These are phyloP conservation scores for Sebastes steindachneri DNA, from an alignment of 2,797 vertebrate genomes.

Conservation along the genomic window DNA sequence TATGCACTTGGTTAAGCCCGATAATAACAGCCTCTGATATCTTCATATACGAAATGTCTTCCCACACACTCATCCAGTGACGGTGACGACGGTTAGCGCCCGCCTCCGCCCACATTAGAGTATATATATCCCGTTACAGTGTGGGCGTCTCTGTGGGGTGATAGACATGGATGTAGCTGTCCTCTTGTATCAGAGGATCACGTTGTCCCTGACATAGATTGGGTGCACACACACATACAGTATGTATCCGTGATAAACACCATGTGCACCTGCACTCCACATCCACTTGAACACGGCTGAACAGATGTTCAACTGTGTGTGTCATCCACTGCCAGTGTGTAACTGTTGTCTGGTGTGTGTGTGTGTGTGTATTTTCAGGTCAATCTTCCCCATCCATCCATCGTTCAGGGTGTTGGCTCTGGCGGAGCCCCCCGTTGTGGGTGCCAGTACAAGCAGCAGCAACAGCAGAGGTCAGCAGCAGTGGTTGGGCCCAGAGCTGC, in stretches of 20 bases:
- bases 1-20: background rate
- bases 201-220: slow-evolving; percentile 41
- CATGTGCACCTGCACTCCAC: slow-evolving; percentile 18
- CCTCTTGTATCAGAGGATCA: slow-evolving; percentile 56
- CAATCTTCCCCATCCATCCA: slow-evolving; percentile 91
- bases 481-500: slow-evolving; percentile 95
- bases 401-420: slow-evolving; percentile 94
- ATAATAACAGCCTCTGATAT: background rate
- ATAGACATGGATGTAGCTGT: slow-evolving; percentile 72
- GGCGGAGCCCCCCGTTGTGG: slow-evolving; percentile 90
- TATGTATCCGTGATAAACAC: background rate
- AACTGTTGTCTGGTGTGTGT: background rate
- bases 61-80: slow-evolving; percentile 2
- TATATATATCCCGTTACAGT: slow-evolving; percentile 48
- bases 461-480: slow-evolving; percentile 85
- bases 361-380: slow-evolving; percentile 76
- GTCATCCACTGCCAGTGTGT: background rate
- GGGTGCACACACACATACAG: background rate
- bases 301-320: slow-evolving; percentile 16
- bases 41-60: slow-evolving; percentile 13
- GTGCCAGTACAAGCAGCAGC: slow-evolving; percentile 72
- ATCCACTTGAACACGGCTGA: slow-evolving; percentile 7
- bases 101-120: slow-evolving; percentile 26
- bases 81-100: background rate
- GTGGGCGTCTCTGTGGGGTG: slow-evolving; percentile 43